These are phyloP conservation scores for Chamaetylas fuelleborni DNA, from an alignment of 2,113 vertebrate species.

Conservation along the genomic window DNA sequence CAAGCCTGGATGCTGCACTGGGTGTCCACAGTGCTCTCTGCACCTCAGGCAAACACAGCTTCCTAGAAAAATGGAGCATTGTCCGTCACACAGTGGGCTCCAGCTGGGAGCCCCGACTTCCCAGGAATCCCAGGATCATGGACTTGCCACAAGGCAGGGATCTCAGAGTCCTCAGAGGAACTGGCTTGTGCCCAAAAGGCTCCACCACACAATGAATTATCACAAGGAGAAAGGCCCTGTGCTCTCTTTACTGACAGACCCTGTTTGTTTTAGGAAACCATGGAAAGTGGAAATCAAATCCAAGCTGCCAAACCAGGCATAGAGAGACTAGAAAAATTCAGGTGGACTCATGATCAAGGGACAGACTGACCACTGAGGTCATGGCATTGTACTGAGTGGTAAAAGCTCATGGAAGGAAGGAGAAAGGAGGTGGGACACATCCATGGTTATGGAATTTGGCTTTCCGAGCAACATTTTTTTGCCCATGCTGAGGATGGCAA, in stretches of 20 bases:
- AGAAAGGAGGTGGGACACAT: neutral
- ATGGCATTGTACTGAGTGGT: neutral
- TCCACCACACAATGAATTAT: neutral
- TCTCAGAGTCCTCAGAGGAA: neutral
- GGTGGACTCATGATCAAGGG: neutral
- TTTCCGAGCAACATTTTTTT: neutral
- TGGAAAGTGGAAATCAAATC: neutral
- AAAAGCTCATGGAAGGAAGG: neutral
- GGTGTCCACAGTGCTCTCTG: neutral
- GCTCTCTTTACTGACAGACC: neutral
- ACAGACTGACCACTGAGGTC: neutral
- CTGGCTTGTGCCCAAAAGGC: neutral
- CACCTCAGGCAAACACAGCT: neutral
- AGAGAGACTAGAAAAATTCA: neutral
- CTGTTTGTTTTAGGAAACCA: neutral
- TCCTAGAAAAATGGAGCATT: neutral
- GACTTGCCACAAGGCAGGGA: neutral
- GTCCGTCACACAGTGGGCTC: neutral
- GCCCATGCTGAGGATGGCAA: rapidly evolving
- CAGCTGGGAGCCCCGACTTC: neutral
- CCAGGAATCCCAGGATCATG: neutral
- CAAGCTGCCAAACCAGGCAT: neutral
- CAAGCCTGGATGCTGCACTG: neutral
- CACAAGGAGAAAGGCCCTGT: neutral
- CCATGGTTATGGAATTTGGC: neutral